These are phyloP conservation scores for Pygmarrhopalites habei DNA, from an alignment of 1,140 invertebrate species.

Conservation along the genomic window DNA sequence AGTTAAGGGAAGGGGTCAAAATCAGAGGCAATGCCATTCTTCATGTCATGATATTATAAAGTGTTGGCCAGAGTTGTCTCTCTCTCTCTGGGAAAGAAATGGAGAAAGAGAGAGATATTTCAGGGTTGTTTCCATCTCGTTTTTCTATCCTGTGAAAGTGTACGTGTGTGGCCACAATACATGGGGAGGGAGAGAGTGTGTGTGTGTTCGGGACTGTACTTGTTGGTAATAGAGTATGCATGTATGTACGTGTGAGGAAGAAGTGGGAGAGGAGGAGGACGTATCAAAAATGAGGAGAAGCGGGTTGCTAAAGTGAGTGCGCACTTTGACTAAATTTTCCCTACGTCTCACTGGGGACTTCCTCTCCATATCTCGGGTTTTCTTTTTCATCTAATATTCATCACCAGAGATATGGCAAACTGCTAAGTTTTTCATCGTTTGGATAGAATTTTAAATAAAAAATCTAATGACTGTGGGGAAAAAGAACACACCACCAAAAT, in stretches of 20 bases:
- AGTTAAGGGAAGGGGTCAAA: not conserved
- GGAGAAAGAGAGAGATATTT: too few species aligned
- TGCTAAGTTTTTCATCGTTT: slow-evolving; percentile 38
- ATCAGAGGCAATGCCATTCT: not conserved
- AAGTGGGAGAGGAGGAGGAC: too few species aligned
- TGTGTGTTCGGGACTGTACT: too few species aligned
- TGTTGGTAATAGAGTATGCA: slow-evolving; percentile 16
- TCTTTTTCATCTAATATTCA: slow-evolving; percentile 39
- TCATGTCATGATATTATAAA: not conserved
- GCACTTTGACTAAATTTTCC: slow-evolving; percentile 39
- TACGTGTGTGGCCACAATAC: too few species aligned
- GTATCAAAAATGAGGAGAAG: too few species aligned
- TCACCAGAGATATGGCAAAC: slow-evolving; percentile 33
- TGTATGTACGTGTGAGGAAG: not conserved
- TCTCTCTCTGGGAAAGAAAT: too few species aligned
- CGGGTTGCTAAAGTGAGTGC: slow-evolving; percentile 15
- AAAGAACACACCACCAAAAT: slow-evolving; percentile 27
- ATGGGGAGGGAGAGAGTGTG: too few species aligned
- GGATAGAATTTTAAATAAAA: slow-evolving; percentile 41
- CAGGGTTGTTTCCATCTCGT: too few species aligned
- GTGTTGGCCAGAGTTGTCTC: too few species aligned
- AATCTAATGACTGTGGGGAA: slow-evolving; percentile 40
- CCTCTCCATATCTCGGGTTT: slow-evolving; percentile 31
- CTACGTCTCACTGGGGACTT: slow-evolving; percentile 36
- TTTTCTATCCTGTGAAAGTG: too few species aligned